A percentile compares a stretch with the other conserved stretches of the same genome.
phyloP scores from a whole-genome alignment of 2,888 invertebrate species.

The Ichneumoninae sp. region DNA sequence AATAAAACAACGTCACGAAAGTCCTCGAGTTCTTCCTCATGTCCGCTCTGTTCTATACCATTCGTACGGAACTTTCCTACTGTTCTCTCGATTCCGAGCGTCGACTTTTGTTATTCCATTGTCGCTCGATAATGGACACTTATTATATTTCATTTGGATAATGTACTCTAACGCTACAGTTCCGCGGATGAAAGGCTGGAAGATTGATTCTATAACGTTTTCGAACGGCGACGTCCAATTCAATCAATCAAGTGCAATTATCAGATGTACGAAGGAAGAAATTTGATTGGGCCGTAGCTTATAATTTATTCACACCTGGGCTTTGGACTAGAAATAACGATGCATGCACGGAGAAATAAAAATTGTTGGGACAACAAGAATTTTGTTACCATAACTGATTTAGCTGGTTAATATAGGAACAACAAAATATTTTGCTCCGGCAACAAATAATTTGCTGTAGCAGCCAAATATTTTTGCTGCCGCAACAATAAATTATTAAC shows the following conservation, averaged over 20 bases:
- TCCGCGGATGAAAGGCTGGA: not conserved
- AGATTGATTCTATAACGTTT: not conserved
- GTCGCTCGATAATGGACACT: not conserved
- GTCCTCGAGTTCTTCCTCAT: constrained; percentile 22
- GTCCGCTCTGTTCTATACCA: constrained; percentile 3
- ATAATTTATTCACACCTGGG: not conserved
- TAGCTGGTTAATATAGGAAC: no score
- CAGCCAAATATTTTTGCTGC: no score
- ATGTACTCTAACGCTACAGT: not conserved
- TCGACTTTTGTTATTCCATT: not conserved
- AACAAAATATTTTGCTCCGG: no score
- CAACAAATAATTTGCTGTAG: no score
- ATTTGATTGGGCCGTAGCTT: not conserved
- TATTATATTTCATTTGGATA: constrained; percentile 29
- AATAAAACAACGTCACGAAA: constrained; percentile 44
- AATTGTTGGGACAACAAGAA: no score
- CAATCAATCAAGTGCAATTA: not conserved
- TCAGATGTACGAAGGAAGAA: not conserved
- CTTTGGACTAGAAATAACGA: not conserved
- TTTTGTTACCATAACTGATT: no score
- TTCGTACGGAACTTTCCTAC: constrained; percentile 15
- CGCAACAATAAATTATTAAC: no score
- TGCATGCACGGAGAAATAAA: no score
- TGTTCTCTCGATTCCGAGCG: not conserved
- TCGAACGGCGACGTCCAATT: not conserved